Base-by-base conservation (phyloP, 1,140 invertebrate genomes). In the Tetramorium alpestre region DNA sequence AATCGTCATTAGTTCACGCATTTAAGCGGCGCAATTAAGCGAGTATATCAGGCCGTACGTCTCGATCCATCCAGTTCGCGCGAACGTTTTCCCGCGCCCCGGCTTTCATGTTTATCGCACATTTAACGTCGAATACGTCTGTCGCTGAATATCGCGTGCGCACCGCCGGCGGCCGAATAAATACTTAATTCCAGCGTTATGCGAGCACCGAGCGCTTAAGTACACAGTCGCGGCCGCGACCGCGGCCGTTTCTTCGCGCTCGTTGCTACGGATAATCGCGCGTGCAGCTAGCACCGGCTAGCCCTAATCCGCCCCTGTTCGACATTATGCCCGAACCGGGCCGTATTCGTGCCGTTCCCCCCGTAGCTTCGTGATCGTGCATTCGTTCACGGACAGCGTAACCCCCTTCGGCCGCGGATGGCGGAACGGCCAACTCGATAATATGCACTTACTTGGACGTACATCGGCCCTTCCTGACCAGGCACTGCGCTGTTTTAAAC, bases 261-360 rank as follows among this genome's bases (percentile, higher is more conserved):
- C 89, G 87, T 88, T 89, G 86, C 78, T 67, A 70, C 80, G 87
- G 85, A 86, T 89, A 89, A 90, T 89, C 88, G 87, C 86, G 81
- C 85, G 78, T 77, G 58, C 76, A 16, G 80, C 87, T 84, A 69
- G 75, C 65, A 81, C 86, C 80, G 54, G 80, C 87, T 49, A 75
- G 41, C 54, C 69, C 80, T 75, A 84, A 84, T 84, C 80, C 80
- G 80, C 78, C 65, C 80, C 69, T 73, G 69, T 62, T 75, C 80
- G 54, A 75, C 69, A 75, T 84, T 49, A 84, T 60, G 70, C 80
- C 54, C 69, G 69, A 82, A 82, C 80, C 67, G 38, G 38, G 54
- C 67, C 67, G 80, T 60, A 41, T 75, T 84, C 80, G 69, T 82
- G 80, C 80, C 67, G 77, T 41, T 67, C 28, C 51, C 54, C 11